Conservation (phyloP, 1,140 invertebrate genomes). For the Pantala flavescens region DNA sequence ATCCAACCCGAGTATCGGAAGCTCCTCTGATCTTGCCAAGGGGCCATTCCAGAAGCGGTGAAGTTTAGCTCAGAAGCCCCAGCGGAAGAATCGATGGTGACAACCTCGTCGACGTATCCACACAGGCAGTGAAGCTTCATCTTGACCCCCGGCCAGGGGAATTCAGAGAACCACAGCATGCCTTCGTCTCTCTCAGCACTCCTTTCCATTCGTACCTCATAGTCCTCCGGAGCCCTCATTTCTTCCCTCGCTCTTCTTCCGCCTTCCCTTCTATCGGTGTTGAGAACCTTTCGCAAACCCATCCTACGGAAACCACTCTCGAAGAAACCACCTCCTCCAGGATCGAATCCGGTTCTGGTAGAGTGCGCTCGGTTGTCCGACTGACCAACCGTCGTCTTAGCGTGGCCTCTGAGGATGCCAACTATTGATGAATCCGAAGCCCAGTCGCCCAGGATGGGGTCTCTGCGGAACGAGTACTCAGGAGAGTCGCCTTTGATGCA, state of each 20-base stretch:
- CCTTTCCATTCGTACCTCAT: not conserved
- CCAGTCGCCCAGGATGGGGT: not conserved
- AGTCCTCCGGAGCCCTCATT: not conserved
- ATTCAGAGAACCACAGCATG: not conserved
- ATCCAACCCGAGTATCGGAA: not conserved
- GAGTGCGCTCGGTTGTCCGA: not conserved
- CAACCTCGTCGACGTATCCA: not conserved
- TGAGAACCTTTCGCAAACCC: not conserved
- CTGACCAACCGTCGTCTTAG: not conserved
- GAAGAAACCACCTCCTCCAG: not conserved
- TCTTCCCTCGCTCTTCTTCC: not conserved
- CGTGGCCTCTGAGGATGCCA: not conserved
- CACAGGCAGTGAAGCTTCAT: not conserved
- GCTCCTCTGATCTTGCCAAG: not conserved
- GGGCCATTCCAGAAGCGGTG: not conserved
- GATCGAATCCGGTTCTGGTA: not conserved
- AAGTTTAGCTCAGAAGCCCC: not conserved
- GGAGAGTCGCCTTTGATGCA: not conserved
- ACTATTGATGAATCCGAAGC: not conserved
- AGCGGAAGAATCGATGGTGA: not conserved
- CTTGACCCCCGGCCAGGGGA: not conserved
- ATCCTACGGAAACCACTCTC: not conserved
- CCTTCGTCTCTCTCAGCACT: not conserved
- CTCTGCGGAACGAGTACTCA: not conserved
- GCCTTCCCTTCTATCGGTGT: not conserved